These are phyloP conservation scores for Heteromurus nitidus DNA, from an alignment of 2,888 invertebrate genomes.

Conservation along the genomic window DNA sequence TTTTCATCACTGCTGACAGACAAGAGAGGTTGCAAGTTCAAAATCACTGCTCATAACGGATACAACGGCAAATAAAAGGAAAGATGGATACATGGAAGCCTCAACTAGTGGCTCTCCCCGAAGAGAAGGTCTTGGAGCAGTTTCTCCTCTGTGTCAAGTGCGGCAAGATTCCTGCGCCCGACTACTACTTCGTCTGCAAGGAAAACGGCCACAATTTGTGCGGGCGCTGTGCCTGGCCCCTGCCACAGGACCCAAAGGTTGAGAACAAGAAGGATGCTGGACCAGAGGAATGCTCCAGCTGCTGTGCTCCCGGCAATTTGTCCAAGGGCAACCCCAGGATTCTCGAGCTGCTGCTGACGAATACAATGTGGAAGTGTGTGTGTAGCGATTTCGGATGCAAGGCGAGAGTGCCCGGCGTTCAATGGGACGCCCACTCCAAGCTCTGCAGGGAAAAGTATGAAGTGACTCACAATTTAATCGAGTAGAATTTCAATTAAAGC, in stretches of 20 bases:
- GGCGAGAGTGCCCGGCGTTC: background rate
- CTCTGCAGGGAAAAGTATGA: background rate
- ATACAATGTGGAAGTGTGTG: background rate
- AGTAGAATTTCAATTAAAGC: background rate
- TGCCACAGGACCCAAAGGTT: background rate
- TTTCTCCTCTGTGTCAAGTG: background rate
- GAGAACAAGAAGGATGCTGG: too few species aligned
- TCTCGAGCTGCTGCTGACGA: background rate
- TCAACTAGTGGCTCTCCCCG: background rate
- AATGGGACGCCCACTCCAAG: constrained; percentile 1
- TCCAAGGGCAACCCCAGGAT: background rate
- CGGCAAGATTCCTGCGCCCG: background rate
- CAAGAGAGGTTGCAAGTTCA: too few species aligned
- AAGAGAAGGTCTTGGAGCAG: background rate
- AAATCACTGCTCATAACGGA: too few species aligned
- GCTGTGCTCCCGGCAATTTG: background rate
- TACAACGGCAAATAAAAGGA: too few species aligned
- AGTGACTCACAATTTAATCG: background rate
- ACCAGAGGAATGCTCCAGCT: too few species aligned
- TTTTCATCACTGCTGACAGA: too few species aligned
- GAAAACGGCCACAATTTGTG: background rate
- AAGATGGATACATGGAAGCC: too few species aligned
- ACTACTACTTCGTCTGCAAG: constrained; percentile 2
- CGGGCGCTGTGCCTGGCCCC: background rate
- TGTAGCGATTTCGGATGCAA: background rate